A percentile compares a stretch with the other conserved stretches of the same genome.
Conservation (phyloP, 2,888 invertebrate genomes). For the Hypselothyrea guttata region DNA sequence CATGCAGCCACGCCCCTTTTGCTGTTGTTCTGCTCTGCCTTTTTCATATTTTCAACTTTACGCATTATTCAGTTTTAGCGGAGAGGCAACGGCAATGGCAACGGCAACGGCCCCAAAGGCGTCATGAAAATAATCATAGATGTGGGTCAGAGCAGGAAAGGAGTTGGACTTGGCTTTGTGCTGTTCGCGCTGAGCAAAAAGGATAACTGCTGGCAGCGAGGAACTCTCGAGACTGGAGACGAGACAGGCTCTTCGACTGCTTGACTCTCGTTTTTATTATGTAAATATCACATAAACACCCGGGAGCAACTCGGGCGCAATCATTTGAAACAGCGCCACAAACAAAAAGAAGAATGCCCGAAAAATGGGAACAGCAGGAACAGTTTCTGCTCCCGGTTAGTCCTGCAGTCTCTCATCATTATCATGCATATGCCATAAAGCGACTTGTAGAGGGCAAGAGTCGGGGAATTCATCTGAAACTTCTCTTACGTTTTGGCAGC, state of each 20-base stretch:
- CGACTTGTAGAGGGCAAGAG: conserved; percentile 79
- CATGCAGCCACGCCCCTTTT: conserved; percentile 22
- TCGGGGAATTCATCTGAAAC: conserved; percentile 11
- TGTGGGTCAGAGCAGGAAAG: conserved; percentile 67
- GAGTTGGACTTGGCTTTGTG: conserved; percentile 36
- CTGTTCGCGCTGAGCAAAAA: conserved; percentile 52
- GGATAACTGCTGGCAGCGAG: conserved; percentile 54
- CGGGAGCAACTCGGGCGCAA: conserved; percentile 72
- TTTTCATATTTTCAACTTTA: conserved; percentile 66
- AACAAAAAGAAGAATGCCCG: conserved; percentile 17
- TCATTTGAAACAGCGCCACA: conserved; percentile 66
- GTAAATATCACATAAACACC: conserved; percentile 80
- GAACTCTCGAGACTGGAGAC: conserved; percentile 29
- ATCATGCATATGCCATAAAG: conserved; percentile 78
- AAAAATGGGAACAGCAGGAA: conserved; percentile 30
- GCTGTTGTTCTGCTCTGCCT: conserved; percentile 33
- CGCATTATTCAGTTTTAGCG: conserved; percentile 44
- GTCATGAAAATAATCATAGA: conserved; percentile 78
- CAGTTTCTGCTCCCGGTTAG: conserved; percentile 26
- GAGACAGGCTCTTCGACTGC: conserved; percentile 8
- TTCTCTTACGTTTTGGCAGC: conserved; percentile 34
- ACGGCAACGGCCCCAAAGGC: conserved; percentile 62
- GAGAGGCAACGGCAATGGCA: not conserved
- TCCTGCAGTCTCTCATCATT: conserved; percentile 58
- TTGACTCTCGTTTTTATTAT: conserved; percentile 79